Evolutionary conservation across 1,140 invertebrate genomes (phyloP), one percentile per base, ranked within the genome.

Genomic region (Pseudobourletiella spinata): DNA sequence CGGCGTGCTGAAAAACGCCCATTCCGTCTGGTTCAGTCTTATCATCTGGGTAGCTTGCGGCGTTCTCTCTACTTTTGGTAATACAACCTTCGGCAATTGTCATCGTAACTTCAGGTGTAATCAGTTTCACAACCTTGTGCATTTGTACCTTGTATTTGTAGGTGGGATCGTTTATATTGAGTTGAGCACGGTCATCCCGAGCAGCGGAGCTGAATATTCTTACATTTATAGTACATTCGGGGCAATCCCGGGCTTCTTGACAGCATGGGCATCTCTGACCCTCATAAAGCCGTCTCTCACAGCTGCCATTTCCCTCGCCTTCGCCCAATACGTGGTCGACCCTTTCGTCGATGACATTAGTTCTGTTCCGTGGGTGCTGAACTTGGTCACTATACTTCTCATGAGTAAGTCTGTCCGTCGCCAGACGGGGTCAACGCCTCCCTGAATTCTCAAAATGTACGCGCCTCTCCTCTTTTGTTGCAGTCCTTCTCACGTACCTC

Each of bases 11-110:
- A 73, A 83, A 65, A 80, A 86, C 70, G 84, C 88, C 1, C 89
- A 89, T 24, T 92, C 89, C 15, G 83, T 94, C 1, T 89, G 84
- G 25, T 76, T 90, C 63, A 86, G 88, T 67, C 76, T 94, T 1
- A 76, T 93, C 20, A 79, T 94, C 30, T 94, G 91, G 91, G 77
- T 81, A 8, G 73, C 83, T 2, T 90, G 89, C 71, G 91, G 91
- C 59, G 63, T 87, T 1, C 80, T 92, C 59, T 92, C 89, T 1
- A 78, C 91, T 71, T 76, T 93, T 66, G 88, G 86, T 86, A 79
- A 76, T 39, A 39, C 35, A 39, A 39, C n/a, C n/a, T n/a, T n/a
- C n/a, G n/a, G n/a, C n/a, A n/a, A n/a, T n/a, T n/a, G n/a, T n/a
- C n/a, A n/a, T n/a, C n/a, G n/a, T n/a, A n/a, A n/a, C n/a, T n/a